Base-by-base conservation (phyloP, 1,140 invertebrate species). In the Bursaphelenchus mucronatus region DNA sequence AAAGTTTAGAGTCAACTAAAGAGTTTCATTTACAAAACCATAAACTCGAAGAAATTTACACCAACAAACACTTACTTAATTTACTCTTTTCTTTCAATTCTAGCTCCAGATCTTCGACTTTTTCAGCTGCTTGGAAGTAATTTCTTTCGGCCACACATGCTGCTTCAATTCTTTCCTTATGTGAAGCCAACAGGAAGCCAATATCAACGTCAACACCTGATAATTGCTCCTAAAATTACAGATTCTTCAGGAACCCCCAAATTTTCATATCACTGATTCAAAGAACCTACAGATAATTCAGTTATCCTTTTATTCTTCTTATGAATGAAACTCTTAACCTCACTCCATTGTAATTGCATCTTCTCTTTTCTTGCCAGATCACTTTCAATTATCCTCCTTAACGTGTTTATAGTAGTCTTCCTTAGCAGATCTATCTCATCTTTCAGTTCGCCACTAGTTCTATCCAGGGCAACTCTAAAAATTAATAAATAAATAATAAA, bases 41-140 rank as follows among this genome's bases (percentile, higher is more conserved):
- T 30, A 30, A 1, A 30, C 30, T 30, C 30, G 30, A 30, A 3
- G 30, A 30, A 1, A 30, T 30, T 30, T 30, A 30, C 30, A 30
- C 30, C 30, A 30, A 55, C 13, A 13, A 55, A 13, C 1, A 55
- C 54, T n/a, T 44, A 55, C 54, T 4, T 15, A 55, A n/a, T 55
- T 55, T 55, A 21, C n/a, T 55, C 54, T 59, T 59, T 50, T 59
- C 45, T 44, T 59, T 17, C 57, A 59, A 50, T 50, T 59, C 57
- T 11, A 59, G 21, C 41, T 59, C 57, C 13, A 59, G 57, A 50
- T 59, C 57, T 17, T 59, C 57, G 10, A 59, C 19, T 39, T 7
- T 59, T 17, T 50, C 57, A 39, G 13, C 11, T n/a, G 45, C 30
- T 39, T 44, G 13, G 7, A 59, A 59, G 7, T n/a, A 50, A 43